Conservation (phyloP, 2,888 invertebrate species). For the Gibbula magus region DNA sequence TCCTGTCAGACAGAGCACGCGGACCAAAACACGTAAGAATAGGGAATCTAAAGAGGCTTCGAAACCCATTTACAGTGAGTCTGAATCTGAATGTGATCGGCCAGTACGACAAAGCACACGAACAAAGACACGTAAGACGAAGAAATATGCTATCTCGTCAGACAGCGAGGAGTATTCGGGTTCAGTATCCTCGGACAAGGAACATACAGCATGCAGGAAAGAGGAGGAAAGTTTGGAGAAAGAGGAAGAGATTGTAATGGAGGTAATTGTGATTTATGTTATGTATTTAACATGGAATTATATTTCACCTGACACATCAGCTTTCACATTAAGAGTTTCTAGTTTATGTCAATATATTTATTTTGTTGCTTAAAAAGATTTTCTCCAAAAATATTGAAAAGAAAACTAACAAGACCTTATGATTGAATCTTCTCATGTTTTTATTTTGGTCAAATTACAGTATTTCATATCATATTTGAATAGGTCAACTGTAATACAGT, state of each 20-base stretch:
- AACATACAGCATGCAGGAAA: not conserved
- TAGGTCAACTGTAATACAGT: too few relatives aligned
- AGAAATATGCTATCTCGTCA: slow-evolving; percentile 21
- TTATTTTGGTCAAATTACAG: too few relatives aligned
- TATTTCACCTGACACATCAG: too few relatives aligned
- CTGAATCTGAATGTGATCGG: slow-evolving; percentile 4
- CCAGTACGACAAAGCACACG: slow-evolving; percentile 25
- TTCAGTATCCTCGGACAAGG: not conserved
- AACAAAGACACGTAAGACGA: slow-evolving; percentile 33
- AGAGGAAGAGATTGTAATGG: not conserved
- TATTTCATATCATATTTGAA: too few relatives aligned
- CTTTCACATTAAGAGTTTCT: too few relatives aligned
- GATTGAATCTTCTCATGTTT: too few relatives aligned
- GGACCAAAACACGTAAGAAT: slow-evolving; percentile 11
- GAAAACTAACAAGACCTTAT: too few relatives aligned
- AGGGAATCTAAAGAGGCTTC: not conserved
- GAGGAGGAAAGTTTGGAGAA: not conserved
- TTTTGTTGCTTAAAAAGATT: too few relatives aligned
- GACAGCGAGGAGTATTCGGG: not conserved
- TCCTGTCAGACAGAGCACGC: not conserved
- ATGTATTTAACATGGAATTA: too few relatives aligned
- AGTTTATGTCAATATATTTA: too few relatives aligned
- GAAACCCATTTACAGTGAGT: not conserved
- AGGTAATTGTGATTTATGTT: not conserved
- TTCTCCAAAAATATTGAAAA: too few relatives aligned